Conservation (phyloP, 2,888 invertebrate species). For the Eristalinus aeneus region DNA sequence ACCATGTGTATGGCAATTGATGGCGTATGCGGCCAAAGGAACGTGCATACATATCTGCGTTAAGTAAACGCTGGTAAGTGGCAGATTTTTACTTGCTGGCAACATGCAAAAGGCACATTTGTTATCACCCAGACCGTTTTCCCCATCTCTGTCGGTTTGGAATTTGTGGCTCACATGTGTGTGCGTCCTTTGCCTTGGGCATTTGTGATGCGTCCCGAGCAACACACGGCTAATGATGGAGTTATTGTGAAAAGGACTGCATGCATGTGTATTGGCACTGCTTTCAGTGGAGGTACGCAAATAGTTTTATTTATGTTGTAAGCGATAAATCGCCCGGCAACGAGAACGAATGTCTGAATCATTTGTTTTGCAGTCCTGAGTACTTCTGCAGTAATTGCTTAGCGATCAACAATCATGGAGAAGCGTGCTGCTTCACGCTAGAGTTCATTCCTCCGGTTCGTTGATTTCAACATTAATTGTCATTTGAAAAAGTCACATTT, state of each 20-base stretch:
- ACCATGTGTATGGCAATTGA: constrained; percentile 50
- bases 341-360: neutral
- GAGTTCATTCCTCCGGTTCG: too few relatives aligned
- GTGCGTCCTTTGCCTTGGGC: neutral
- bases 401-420: neutral
- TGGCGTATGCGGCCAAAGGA: constrained; percentile 39
- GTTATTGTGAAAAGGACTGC: constrained; percentile 6
- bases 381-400: neutral
- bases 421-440: neutral
- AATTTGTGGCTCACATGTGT: neutral
- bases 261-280: neutral
- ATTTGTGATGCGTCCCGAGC: neutral
- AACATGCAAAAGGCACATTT: constrained; percentile 55
- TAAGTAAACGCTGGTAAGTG: constrained; percentile 53
- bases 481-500: too few relatives aligned
- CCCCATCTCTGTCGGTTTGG: neutral
- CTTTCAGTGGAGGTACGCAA: constrained; percentile 7
- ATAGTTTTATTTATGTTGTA: constrained; percentile 18
- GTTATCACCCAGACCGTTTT: constrained; percentile 16
- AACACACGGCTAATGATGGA: constrained; percentile 18
- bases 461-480: too few relatives aligned
- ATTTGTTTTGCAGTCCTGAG: neutral
- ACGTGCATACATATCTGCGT: constrained; percentile 46
- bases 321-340: constrained; percentile 13
- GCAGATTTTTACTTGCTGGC: constrained; percentile 46